Base-by-base conservation (phyloP, 1,140 invertebrate genomes). In the Dendroctonus ponderosae region DNA sequence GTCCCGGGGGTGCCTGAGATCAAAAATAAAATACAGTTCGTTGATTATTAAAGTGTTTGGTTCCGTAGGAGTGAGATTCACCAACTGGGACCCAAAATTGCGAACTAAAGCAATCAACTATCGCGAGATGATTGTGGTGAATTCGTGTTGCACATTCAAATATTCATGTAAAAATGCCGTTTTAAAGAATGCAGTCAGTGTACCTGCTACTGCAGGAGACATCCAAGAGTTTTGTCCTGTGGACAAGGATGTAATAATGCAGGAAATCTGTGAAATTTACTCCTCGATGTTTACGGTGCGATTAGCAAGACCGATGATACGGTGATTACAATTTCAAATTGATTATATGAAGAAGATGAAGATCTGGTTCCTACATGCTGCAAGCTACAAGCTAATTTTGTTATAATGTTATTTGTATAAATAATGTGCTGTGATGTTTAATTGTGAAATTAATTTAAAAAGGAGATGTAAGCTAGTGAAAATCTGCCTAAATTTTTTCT, bases 351-450 rank as follows among this genome's bases (percentile, higher is more conserved):
- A 59, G 11, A 7, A 40, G 42, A 62, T 56, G n/a, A 7, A 52
- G 38, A 42, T 54, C 66, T 76, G 74, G 74, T 77, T 77, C 74
- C 75, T 77, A 66, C 15, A 41, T 52, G 49, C 51, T 62, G 42
- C 49, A 62, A 62, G 63, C 52, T 49, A 52, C 62, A 72, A 72
- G 69, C 69, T 60, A 70, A 60, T 60, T 70, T 74, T 72, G 69
- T 76, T 72, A 70, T 61, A 58, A 56, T 71, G 66, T 71, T 71
- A 64, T 73, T 70, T 73, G 57, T 70, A 61, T 70, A 68, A 70
- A 72, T 68, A 75, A 72, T 71, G 74, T 77, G 75, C 75, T 77
- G 75, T 77, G 75, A 77, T 77, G 73, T 64, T 73, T 73, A 65
- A 71, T 71, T 74, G 70, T 74, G 66, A 74, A 74, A 74, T 69